A percentile compares a stretch with the other conserved stretches of the same genome.
phyloP scores from a whole-genome alignment of 2,113 vertebrate genomes.

The Ictalurus furcatus region DNA sequence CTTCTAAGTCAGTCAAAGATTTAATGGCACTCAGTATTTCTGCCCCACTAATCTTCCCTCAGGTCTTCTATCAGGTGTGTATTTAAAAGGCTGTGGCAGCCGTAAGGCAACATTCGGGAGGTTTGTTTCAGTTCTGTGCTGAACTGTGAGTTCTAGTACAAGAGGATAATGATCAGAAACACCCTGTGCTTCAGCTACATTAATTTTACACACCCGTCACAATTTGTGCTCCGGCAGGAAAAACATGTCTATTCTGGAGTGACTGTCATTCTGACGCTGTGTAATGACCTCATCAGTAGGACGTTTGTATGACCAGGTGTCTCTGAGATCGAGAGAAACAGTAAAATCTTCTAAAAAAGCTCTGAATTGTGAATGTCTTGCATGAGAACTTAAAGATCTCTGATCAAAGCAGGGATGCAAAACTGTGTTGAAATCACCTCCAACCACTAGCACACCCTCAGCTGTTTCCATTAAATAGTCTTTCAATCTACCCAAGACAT shows the following conservation, averaged over 20 bases:
- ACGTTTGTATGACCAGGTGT: neutral
- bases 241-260: neutral
- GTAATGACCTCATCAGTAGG: neutral
- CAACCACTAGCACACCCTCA: constrained; percentile 40
- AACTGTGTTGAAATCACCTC: constrained; percentile 42
- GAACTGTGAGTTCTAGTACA: too few species aligned
- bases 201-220: too few species aligned
- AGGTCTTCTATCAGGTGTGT: too few species aligned
- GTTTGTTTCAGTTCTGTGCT: too few species aligned
- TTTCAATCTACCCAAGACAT: constrained; percentile 41
- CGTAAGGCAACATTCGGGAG: too few species aligned
- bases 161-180: constrained; percentile 35
- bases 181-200: too few species aligned
- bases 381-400: neutral
- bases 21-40: neutral
- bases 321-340: constrained; percentile 3
- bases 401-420: constrained; percentile 38
- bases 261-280: constrained; percentile 55
- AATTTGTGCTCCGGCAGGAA: too few species aligned
- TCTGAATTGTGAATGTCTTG: neutral
- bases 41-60: too few species aligned
- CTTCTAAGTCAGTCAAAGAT: neutral
- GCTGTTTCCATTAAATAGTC: constrained; percentile 61
- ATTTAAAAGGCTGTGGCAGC: too few species aligned
- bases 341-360: constrained; percentile 25